A percentile compares a stretch with the other conserved stretches of the same genome.
These are phyloP conservation scores for Apamea anceps DNA, from an alignment of 2,888 invertebrate genomes.

Conservation along the genomic window DNA sequence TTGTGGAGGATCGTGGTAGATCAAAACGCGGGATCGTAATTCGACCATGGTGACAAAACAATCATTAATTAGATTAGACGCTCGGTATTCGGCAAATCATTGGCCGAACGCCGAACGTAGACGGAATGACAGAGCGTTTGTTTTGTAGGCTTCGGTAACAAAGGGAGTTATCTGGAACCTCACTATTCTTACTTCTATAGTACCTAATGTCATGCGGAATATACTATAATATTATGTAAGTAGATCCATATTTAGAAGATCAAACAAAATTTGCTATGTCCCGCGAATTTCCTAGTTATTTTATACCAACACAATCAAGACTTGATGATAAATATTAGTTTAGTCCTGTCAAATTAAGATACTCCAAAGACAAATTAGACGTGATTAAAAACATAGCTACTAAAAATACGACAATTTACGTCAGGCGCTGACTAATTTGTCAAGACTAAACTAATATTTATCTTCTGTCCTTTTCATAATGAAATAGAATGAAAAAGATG, in stretches of 20 bases:
- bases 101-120: constrained; percentile 73
- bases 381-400: too few relatives aligned
- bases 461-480: too few relatives aligned
- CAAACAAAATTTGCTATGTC: not conserved
- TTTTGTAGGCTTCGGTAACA: constrained; percentile 68
- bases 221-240: not conserved
- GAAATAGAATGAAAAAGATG: too few relatives aligned
- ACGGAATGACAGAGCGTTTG: constrained; percentile 77
- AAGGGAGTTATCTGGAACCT: constrained; percentile 58
- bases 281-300: too few relatives aligned
- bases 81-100: constrained; percentile 80
- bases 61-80: constrained; percentile 84
- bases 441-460: too few relatives aligned
- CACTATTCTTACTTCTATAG: constrained; percentile 41
- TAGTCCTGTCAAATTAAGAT: too few relatives aligned
- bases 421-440: too few relatives aligned
- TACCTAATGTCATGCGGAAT: constrained; percentile 30
- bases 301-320: not conserved
- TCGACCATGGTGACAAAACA: constrained; percentile 81
- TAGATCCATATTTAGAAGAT: not conserved
- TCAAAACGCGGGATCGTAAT: constrained; percentile 76
- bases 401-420: too few relatives aligned
- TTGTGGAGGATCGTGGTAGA: constrained; percentile 59
- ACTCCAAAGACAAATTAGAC: too few relatives aligned
- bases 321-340: too few relatives aligned